Percentiles rank a stretch among this genome's conserved stretches.
These are phyloP conservation scores for Paralinhomoeus sp. DNA, from an alignment of 2,888 invertebrate species.

Conservation along the genomic window DNA sequence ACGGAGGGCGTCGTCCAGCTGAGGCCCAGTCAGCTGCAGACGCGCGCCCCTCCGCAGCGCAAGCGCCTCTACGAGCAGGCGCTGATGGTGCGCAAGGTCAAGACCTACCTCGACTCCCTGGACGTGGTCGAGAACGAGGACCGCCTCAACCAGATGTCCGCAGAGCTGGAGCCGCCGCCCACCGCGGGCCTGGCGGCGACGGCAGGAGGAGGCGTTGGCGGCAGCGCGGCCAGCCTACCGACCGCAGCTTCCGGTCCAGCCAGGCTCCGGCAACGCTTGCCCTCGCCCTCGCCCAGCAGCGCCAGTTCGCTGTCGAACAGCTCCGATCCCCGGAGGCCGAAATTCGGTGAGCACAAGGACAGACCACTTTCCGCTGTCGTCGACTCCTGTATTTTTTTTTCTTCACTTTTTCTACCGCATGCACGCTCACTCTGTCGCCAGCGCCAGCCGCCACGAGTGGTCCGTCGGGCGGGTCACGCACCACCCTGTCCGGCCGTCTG, in stretches of 20 bases:
- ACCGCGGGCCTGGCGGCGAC: neutral
- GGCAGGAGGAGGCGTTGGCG: neutral
- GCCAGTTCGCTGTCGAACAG: constrained; percentile 75
- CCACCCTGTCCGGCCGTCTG: too few relatives aligned
- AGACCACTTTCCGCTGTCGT: too few relatives aligned
- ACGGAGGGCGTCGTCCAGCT: constrained; percentile 14
- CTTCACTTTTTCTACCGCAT: too few relatives aligned
- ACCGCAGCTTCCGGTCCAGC: neutral
- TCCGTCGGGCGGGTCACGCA: too few relatives aligned
- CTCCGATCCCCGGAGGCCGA: constrained; percentile 10
- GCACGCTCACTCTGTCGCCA: too few relatives aligned
- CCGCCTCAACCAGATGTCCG: constrained; percentile 59
- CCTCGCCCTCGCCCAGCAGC: constrained; percentile 55
- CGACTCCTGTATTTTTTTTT: too few relatives aligned
- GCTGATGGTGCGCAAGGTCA: constrained; percentile 87
- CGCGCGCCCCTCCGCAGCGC: constrained; percentile 6
- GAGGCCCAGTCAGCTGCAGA: constrained; percentile 7
- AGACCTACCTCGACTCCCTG: constrained; percentile 76
- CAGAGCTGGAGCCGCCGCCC: constrained; percentile 51
- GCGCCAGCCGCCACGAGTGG: too few relatives aligned
- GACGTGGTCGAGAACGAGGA: constrained; percentile 76
- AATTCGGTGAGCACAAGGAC: constrained; percentile 32
- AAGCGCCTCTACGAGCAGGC: constrained; percentile 35
- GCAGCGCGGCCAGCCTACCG: neutral
- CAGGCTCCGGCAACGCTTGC: constrained; percentile 38